phyloP scores from a whole-genome alignment of 2,797 vertebrate genomes.

The Novumbra hubbsi region DNA sequence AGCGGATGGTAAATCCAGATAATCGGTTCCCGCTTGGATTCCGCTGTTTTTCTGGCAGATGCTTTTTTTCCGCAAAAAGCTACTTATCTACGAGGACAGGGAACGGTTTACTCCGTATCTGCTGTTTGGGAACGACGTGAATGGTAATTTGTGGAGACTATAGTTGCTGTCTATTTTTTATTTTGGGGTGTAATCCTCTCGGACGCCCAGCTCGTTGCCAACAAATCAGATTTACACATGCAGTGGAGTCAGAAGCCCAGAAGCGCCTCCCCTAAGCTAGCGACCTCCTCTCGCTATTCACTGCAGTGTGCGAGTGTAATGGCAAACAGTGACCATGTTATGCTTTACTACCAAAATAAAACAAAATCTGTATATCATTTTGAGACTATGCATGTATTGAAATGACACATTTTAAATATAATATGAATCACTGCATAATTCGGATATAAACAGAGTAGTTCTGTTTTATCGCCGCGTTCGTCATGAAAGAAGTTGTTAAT shows the following conservation, averaged over 20 bases:
- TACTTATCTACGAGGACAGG: conserved; percentile 16
- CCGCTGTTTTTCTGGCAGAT: conserved; percentile 25
- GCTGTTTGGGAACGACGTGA: conserved; percentile 17
- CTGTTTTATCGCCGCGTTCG: not conserved
- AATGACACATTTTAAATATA: not conserved
- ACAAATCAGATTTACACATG: conserved; percentile 51
- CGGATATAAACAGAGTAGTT: not conserved
- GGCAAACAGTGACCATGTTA: not conserved
- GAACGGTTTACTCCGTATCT: not conserved
- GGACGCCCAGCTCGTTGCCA: conserved; percentile 38
- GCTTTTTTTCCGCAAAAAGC: conserved; percentile 8
- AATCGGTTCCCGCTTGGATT: conserved; percentile 14
- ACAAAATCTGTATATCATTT: too few relatives aligned
- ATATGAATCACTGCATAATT: not conserved
- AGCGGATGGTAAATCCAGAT: conserved; percentile 48
- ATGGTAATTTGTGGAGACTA: conserved; percentile 21
- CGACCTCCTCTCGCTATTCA: not conserved
- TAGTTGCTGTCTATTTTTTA: conserved; percentile 21
- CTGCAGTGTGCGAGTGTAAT: not conserved
- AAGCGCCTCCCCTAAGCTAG: conserved; percentile 42
- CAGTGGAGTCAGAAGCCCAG: conserved; percentile 30
- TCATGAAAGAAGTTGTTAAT: not conserved
- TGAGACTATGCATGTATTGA: not conserved
- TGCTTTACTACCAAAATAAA: not conserved
- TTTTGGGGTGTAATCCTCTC: conserved; percentile 36